A percentile compares a stretch with the other conserved stretches of the same genome.
Evolutionary conservation across 2,888 invertebrate genomes (phyloP).

Genomic region (Terebella lapidaria): DNA sequence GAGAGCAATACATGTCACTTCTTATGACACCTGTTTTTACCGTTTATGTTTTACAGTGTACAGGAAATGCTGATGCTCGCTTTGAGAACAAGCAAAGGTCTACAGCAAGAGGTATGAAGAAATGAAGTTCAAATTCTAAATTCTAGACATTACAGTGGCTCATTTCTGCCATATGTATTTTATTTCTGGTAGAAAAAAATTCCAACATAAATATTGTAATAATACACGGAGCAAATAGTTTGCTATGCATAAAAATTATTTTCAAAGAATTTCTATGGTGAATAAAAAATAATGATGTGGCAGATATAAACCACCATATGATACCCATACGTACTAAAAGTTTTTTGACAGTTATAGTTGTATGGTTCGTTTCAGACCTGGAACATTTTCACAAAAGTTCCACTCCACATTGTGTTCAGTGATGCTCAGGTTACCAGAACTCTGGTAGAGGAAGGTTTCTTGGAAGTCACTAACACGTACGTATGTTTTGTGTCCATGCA

Average conservation of each 20-base stretch:
- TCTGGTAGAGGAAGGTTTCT: constrained; percentile 1
- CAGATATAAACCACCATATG: not conserved
- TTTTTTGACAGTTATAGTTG: not conserved
- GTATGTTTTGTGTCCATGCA: not conserved
- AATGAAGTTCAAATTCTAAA: too few relatives aligned
- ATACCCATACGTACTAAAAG: not conserved
- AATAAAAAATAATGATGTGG: too few relatives aligned
- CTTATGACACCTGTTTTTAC: too few relatives aligned
- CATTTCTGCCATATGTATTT: too few relatives aligned
- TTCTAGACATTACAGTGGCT: too few relatives aligned
- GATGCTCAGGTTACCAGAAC: not conserved
- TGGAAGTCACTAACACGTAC: not conserved
- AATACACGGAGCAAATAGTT: too few relatives aligned
- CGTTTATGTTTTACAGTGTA: constrained; percentile 12
- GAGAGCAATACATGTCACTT: not conserved
- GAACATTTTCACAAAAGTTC: not conserved
- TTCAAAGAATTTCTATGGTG: too few relatives aligned
- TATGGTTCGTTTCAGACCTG: not conserved
- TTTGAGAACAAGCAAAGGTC: constrained; percentile 29
- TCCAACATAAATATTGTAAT: too few relatives aligned
- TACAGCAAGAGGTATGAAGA: constrained; percentile 20
- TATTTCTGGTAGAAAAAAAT: too few relatives aligned
- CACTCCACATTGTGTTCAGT: not conserved
- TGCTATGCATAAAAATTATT: too few relatives aligned
- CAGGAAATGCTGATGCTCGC: constrained; percentile 29